Conservation (phyloP, 2,113 vertebrate genomes). For the Nerophis lumbriciformis region DNA sequence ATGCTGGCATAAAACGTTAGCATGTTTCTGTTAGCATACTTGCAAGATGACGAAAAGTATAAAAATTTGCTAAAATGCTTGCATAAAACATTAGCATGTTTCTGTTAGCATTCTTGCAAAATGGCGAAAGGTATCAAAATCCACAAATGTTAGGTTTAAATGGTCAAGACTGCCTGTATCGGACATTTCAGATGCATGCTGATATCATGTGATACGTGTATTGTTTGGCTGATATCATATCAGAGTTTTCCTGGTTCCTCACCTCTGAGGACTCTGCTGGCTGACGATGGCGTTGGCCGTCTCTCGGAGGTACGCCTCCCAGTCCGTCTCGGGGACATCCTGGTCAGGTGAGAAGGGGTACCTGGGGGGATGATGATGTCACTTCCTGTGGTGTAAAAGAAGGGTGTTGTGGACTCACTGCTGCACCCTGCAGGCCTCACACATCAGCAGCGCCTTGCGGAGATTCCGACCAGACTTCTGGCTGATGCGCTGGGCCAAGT, state of each 20-base stretch:
- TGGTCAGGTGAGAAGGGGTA: conserved; percentile 92
- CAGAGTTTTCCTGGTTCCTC: too few species aligned
- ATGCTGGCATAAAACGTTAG: too few species aligned
- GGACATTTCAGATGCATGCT: background rate
- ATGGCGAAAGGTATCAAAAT: too few species aligned
- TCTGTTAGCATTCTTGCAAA: too few species aligned
- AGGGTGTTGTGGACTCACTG: conserved; percentile 77
- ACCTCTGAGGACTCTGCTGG: conserved; percentile 94
- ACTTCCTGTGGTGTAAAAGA: background rate
- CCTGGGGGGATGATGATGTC: conserved; percentile 56
- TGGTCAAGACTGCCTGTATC: too few species aligned
- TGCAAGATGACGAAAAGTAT: too few species aligned
- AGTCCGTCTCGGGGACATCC: conserved; percentile 90
- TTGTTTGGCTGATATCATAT: too few species aligned
- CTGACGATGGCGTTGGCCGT: conserved; percentile 91
- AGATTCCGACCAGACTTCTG: conserved; percentile 92
- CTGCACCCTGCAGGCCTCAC: conserved; percentile 94
- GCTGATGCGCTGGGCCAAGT: conserved; percentile 82
- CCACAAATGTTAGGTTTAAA: too few species aligned
- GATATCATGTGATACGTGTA: too few species aligned
- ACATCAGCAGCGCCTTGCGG: conserved; percentile 92
- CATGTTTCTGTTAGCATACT: too few species aligned
- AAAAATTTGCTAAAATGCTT: too few species aligned
- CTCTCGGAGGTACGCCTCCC: conserved; percentile 95
- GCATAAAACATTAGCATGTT: too few species aligned